phyloP scores from a whole-genome alignment of 2,113 vertebrate species.

The Turnix velox region DNA sequence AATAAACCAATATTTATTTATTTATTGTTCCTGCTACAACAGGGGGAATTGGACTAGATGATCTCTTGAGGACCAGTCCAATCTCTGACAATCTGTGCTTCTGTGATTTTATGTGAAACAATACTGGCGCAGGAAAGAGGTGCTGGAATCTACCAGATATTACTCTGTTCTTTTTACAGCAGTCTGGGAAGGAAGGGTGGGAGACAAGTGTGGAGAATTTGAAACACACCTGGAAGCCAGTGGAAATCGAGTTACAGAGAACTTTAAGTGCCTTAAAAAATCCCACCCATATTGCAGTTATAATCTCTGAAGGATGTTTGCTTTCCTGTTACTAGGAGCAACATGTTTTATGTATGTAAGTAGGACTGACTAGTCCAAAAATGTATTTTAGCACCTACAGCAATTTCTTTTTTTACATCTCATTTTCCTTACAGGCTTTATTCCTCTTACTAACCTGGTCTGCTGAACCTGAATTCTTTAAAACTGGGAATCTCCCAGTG shows the following conservation, averaged over 20 bases:
- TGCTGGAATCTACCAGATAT: background rate
- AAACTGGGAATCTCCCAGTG: background rate
- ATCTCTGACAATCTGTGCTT: too few relatives aligned
- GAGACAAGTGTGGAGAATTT: background rate
- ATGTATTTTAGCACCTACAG: background rate
- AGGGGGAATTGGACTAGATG: too few relatives aligned
- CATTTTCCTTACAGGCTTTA: background rate
- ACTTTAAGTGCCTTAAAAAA: background rate
- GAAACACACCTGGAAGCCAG: background rate
- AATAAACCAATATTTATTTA: background rate
- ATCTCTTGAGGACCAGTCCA: too few relatives aligned
- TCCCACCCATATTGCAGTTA: background rate
- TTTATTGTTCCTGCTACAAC: too few relatives aligned
- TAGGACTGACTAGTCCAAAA: background rate
- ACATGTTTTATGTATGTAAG: fast-evolving
- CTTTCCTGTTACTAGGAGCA: slow-evolving; percentile 13
- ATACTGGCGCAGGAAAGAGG: background rate
- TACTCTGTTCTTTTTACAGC: background rate
- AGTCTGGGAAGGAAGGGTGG: background rate
- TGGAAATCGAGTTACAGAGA: background rate
- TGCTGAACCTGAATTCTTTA: background rate
- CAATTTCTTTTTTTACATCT: background rate
- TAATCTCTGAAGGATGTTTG: background rate
- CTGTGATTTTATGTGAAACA: background rate
- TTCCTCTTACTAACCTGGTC: background rate